Conservation (phyloP, 2,113 vertebrate genomes). For the Neotoma lepida region DNA sequence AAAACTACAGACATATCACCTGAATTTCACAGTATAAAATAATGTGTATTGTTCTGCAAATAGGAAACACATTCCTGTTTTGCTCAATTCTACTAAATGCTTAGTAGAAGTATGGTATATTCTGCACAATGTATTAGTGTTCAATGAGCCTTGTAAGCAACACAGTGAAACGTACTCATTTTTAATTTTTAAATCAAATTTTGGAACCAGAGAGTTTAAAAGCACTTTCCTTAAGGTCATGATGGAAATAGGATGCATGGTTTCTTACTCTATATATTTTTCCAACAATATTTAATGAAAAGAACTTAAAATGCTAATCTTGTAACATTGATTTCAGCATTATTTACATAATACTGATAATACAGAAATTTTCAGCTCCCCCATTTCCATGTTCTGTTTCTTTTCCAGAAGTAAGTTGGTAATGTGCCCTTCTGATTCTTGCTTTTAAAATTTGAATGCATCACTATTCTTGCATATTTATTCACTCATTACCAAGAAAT, state of each 20-base stretch:
- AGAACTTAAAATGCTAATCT: not conserved
- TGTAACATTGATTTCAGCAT: not conserved
- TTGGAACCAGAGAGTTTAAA: not conserved
- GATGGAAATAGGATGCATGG: not conserved
- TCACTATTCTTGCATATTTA: not conserved
- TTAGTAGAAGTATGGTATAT: not conserved
- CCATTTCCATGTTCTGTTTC: not conserved
- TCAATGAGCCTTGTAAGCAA: slow-evolving; percentile 8
- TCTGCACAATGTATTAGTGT: not conserved
- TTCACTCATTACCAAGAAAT: not conserved
- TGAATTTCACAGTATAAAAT: not conserved
- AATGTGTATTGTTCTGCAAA: not conserved
- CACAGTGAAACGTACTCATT: not conserved
- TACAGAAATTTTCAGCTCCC: not conserved
- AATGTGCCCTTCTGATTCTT: not conserved
- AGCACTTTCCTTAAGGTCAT: too few relatives aligned
- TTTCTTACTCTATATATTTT: not conserved
- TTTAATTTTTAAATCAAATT: not conserved
- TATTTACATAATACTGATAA: not conserved
- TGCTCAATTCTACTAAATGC: not conserved
- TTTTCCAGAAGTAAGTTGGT: not conserved
- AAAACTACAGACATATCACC: not conserved
- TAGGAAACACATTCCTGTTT: not conserved
- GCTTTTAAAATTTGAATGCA: not conserved
- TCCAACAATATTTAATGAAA: slow-evolving; percentile 2